Evolutionary conservation across 2,888 invertebrate species (phyloP).

Genomic region (Trilocha varians): DNA sequence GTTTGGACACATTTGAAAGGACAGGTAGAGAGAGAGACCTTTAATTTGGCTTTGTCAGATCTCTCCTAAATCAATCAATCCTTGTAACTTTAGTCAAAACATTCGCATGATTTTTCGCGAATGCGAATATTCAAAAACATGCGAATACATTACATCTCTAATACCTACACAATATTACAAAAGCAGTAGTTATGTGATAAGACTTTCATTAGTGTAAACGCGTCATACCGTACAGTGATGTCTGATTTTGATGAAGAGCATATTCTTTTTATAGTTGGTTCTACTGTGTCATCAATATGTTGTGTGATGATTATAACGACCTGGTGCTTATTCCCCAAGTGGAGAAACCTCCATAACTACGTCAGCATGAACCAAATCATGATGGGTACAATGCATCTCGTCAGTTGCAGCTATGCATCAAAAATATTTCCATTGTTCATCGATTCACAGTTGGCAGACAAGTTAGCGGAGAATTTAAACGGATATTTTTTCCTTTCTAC

Average conservation of each 20-base stretch:
- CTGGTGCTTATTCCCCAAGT: conserved; percentile 20
- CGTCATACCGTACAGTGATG: not conserved
- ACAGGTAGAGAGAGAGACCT: no score
- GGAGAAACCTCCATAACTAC: conserved; percentile 24
- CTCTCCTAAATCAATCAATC: no score
- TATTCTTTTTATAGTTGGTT: not conserved
- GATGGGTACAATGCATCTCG: conserved; percentile 16
- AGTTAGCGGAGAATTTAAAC: not conserved
- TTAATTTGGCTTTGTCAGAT: no score
- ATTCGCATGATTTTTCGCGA: no score
- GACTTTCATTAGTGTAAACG: no score
- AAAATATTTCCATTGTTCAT: not conserved
- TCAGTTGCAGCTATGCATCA: not conserved
- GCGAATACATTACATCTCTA: no score
- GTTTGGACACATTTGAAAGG: no score
- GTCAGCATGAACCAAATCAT: conserved; percentile 18
- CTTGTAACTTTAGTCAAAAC: no score
- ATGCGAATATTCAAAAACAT: no score
- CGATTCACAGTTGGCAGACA: not conserved
- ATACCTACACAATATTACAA: no score
- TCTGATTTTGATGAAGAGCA: not conserved
- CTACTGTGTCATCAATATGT: not conserved
- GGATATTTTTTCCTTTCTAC: conserved; percentile 7
- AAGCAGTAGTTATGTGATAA: no score
- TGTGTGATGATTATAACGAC: conserved; percentile 5